These are phyloP conservation scores for Bombycilla garrulus DNA, from an alignment of 2,113 vertebrate species.

Conservation along the genomic window DNA sequence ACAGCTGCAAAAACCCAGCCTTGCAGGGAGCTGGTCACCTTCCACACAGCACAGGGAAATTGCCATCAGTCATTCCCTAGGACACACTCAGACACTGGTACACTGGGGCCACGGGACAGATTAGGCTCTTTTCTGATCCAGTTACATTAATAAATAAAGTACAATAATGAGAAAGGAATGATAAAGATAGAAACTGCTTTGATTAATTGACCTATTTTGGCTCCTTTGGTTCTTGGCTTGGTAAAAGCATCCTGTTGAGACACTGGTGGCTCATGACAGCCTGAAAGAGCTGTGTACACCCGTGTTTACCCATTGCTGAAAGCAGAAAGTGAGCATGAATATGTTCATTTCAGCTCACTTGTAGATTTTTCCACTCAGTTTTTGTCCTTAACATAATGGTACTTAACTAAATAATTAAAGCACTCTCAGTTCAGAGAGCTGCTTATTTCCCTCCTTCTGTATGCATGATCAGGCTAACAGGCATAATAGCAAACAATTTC, in stretches of 20 bases:
- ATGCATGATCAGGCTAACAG: background rate
- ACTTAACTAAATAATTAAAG: conserved; percentile 29
- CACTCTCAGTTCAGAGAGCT: background rate
- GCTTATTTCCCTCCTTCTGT: background rate
- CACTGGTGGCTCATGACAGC: background rate
- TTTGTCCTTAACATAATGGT: background rate
- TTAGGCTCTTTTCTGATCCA: background rate
- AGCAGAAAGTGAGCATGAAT: background rate
- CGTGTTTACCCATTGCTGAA: conserved; percentile 2
- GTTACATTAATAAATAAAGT: background rate
- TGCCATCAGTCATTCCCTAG: background rate
- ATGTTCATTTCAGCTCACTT: conserved; percentile 20
- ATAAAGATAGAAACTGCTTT: conserved; percentile 36
- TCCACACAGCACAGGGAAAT: background rate
- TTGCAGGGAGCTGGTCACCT: background rate
- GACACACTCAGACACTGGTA: background rate
- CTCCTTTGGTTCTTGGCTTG: conserved; percentile 37
- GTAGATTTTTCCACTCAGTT: conserved; percentile 32
- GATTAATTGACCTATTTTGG: conserved; percentile 60
- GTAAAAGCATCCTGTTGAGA: conserved; percentile 30
- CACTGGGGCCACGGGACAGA: background rate
- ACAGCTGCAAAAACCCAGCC: background rate
- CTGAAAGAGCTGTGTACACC: background rate
- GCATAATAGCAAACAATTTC: background rate
- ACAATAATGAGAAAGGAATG: conserved; percentile 54